Percentiles rank a stretch among this genome's conserved stretches.
Conservation (phyloP, 2,888 invertebrate species). For the Poecilobothrus nobilitatus region DNA sequence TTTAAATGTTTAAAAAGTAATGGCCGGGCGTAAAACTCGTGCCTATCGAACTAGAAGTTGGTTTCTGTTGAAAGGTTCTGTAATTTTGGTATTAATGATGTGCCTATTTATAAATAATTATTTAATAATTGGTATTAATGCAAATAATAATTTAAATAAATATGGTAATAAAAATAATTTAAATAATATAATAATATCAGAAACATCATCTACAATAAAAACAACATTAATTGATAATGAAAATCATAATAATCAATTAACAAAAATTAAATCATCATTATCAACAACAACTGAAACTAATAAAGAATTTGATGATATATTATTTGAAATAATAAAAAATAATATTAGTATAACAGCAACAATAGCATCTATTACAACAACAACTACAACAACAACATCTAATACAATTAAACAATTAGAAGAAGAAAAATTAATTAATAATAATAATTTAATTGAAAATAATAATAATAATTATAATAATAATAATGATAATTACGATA, state of each 20-base stretch:
- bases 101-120: conserved; percentile 19
- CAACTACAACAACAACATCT: not conserved
- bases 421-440: conserved; percentile 15
- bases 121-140: conserved; percentile 11
- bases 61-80: conserved; percentile 32
- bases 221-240: conserved; percentile 7
- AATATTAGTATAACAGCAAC: not conserved
- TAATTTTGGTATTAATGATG: conserved; percentile 29
- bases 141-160: conserved; percentile 9
- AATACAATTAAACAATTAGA: not conserved
- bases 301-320: not conserved
- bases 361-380: not conserved
- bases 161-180: conserved; percentile 19
- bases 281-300: not conserved
- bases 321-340: not conserved
- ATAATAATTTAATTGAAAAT: conserved; percentile 19
- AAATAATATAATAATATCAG: not conserved
- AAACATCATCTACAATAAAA: not conserved
- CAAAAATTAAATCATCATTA: not conserved
- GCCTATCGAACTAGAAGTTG: conserved; percentile 30
- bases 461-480: conserved; percentile 19
- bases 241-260: not conserved
- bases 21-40: conserved; percentile 32
- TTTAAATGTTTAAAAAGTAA: conserved; percentile 23
- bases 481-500: conserved; percentile 17